A percentile compares a stretch with the other conserved stretches of the same genome.
Conservation (phyloP, 2,113 vertebrate species). For the Columba livia region DNA sequence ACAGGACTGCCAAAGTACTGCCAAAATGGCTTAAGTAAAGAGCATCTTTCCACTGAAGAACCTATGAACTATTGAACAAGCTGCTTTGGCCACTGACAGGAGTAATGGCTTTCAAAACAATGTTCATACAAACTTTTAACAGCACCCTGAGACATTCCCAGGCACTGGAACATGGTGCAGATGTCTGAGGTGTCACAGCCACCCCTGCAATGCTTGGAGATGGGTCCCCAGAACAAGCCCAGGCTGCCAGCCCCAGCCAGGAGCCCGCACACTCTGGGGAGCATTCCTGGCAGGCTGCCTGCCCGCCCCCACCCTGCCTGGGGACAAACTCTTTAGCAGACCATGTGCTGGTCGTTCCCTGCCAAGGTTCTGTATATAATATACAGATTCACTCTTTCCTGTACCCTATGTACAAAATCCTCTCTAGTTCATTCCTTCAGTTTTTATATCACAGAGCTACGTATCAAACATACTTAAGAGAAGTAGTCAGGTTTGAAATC, state of each 20-base stretch:
- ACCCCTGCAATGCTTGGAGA: background rate
- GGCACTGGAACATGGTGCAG: background rate
- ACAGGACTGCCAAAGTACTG: background rate
- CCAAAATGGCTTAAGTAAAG: background rate
- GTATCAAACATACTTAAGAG: background rate
- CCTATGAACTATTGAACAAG: background rate
- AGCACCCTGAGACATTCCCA: background rate
- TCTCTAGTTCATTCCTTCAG: background rate
- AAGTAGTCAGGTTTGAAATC: background rate
- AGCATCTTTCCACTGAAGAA: background rate
- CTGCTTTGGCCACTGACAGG: background rate
- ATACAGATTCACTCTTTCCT: background rate
- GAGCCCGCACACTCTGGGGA: background rate
- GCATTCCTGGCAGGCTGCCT: background rate
- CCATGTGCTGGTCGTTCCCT: background rate
- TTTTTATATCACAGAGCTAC: background rate
- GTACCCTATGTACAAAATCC: background rate
- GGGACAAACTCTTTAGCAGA: background rate
- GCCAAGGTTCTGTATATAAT: background rate
- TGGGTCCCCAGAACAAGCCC: background rate
- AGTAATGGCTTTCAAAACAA: background rate
- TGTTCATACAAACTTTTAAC: background rate
- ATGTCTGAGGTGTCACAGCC: background rate
- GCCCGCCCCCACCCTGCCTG: background rate
- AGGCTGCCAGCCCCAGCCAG: background rate